Evolutionary conservation across 2,113 vertebrate species (phyloP), one percentile per base, ranked within the genome.

Genomic region (Pampusana beccarii): DNA sequence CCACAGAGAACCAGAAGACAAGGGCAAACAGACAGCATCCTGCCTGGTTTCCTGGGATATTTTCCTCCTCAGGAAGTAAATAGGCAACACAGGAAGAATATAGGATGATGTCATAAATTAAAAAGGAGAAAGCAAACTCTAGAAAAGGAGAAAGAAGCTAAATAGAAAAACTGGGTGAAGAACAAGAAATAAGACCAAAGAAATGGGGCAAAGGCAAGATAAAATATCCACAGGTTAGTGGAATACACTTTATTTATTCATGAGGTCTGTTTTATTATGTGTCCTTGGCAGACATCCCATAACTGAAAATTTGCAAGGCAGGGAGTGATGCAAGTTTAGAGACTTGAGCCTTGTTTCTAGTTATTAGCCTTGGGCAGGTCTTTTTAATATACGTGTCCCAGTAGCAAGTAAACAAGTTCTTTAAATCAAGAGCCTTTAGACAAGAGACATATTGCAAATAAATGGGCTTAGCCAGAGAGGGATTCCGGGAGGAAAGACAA

Each of bases 211-310:
- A 93, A 91, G 17, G 23, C 38, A 93, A 91, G 25, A 88, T 77
- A 91, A 94, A 91, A 93, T 94, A 96, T 38, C 83, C 57, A 95
- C 57, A 69, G 36, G 94, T 94, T 96, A 91, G 95, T 87, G 70
- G n/a, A 97, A 95, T 79, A 89, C 6, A 54, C 92, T 71, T 96
- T 91, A 96, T 87, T 97, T 95, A 96, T 96, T 97, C 72, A 97
- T 95, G 70, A 94, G 56, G 16, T 81, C 38, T 94, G 28, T 69
- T 91, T 94, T 91, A 96, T 93, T 89, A 81, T 94, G 61, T 85
- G 70, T 93, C 88, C 92, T 96, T 96, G 96, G 96, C 92, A 96
- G 86, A 72, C 29, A 7, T 89, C 92, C 88, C 86, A 53, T 75
- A 93, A 78, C 61, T 65, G 86, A 89, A 94, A 94, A 84, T 89